Evolutionary conservation across 2,797 vertebrate genomes (phyloP).

Genomic region (Halcyon leucocephala): DNA sequence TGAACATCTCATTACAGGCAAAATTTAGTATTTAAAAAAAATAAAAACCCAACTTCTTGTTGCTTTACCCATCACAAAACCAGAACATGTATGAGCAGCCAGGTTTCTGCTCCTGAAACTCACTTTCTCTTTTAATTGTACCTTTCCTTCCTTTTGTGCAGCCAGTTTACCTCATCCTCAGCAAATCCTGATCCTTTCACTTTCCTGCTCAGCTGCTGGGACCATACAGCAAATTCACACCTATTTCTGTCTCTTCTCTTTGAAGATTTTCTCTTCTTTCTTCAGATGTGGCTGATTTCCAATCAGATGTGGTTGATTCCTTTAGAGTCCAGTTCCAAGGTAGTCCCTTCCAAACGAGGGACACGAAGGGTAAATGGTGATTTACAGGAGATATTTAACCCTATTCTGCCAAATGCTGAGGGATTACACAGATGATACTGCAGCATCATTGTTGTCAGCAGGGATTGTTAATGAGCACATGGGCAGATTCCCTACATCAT

Average conservation of each 20-base stretch:
- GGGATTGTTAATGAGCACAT: neutral
- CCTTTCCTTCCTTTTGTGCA: neutral
- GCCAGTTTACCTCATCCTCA: neutral
- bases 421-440: neutral
- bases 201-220: neutral
- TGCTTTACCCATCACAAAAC: neutral
- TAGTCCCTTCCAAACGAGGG: neutral
- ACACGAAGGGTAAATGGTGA: fast-evolving
- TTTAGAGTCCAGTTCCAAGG: neutral
- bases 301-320: neutral
- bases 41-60: neutral
- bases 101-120: neutral
- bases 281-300: neutral
- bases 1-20: neutral
- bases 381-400: neutral
- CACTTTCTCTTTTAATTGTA: neutral
- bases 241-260: neutral
- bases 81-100: neutral
- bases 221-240: neutral
- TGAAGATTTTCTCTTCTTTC: neutral
- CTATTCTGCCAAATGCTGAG: neutral
- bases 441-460: neutral
- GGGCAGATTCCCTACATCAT: neutral
- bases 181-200: neutral
- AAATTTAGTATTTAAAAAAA: neutral